Evolutionary conservation across 2,888 invertebrate species (phyloP).

Genomic region (Sipha maydis): DNA sequence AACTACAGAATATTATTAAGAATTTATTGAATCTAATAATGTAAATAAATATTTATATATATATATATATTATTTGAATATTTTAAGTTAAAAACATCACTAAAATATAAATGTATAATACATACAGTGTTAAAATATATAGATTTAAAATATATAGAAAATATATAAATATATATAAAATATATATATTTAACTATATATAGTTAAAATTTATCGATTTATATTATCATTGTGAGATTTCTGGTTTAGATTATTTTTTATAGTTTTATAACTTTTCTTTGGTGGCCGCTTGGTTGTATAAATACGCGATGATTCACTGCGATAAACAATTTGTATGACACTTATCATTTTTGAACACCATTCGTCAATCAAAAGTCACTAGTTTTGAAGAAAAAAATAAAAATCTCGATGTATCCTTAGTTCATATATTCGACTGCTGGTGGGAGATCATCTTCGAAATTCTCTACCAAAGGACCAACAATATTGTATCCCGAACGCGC

Average conservation of each 20-base stretch:
- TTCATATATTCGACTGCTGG: slow-evolving; percentile 21
- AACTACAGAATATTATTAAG: too few relatives aligned
- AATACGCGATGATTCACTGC: neutral
- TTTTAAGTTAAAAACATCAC: too few relatives aligned
- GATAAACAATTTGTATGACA: slow-evolving; percentile 21
- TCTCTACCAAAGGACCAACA: neutral
- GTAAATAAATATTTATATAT: too few relatives aligned
- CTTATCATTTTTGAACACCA: neutral
- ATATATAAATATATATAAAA: too few relatives aligned
- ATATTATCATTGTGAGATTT: too few relatives aligned
- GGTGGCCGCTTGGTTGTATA: neutral
- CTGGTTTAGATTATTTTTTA: neutral
- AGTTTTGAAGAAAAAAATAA: neutral
- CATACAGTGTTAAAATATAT: too few relatives aligned
- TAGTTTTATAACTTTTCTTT: neutral
- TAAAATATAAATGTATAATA: too few relatives aligned
- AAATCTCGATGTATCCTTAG: neutral
- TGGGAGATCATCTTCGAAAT: slow-evolving; percentile 31
- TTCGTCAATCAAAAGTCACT: slow-evolving; percentile 17
- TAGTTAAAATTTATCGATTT: too few relatives aligned
- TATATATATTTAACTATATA: too few relatives aligned
- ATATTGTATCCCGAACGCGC: neutral
- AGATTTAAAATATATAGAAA: too few relatives aligned
- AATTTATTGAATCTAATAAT: too few relatives aligned
- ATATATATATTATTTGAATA: too few relatives aligned